Evolutionary conservation across 1,140 invertebrate species (phyloP), one percentile per base, ranked within the genome.

Genomic region (Nasonia vitripennis): DNA sequence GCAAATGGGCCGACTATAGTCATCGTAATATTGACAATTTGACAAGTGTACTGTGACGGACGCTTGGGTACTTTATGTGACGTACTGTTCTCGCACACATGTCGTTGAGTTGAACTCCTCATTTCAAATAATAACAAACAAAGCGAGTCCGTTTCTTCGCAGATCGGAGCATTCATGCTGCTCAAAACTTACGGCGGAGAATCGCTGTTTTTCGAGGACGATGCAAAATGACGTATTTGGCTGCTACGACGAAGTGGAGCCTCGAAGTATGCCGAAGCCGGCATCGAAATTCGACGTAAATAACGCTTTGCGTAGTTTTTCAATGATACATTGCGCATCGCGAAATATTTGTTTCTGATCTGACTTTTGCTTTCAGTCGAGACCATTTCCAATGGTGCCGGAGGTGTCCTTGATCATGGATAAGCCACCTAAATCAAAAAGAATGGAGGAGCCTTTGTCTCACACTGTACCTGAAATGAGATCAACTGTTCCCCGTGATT

Each of bases 361-460:
- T 68, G 27, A 34, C 55, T 78, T 67, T 83, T 84, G 14, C 71
- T 89, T 90, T 79, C 62, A 91, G 90, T 74, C 77, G 14, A 84
- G 88, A 45, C 79, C 88, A 55, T 41, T 81, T 62, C 90, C 91
- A 41, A 87, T 87, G 37, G 91, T 91, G 7, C 91, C 91, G 23
- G 91, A 91, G 80, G 87, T 91, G 62, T 91, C 91, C 37, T 86
- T 91, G 31, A 89, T 91, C 51, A 88, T 91, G 71, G 90, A 90
- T 34, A 91, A 90, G 81, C 70, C 86, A 37, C 10, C 31, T 31
- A 11, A 68, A 41, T 20, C 37, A 23, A 62, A 6, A 48, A 80
- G 45, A 51, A 73, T 68, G 1, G 27, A 88, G 27, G 17, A 79
- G 73, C n/a, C 23, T 45, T 14, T 27, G n/a, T n/a, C 55, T 7